Base-by-base conservation (phyloP, 2,113 vertebrate species). In the Entelurus aequoreus region DNA sequence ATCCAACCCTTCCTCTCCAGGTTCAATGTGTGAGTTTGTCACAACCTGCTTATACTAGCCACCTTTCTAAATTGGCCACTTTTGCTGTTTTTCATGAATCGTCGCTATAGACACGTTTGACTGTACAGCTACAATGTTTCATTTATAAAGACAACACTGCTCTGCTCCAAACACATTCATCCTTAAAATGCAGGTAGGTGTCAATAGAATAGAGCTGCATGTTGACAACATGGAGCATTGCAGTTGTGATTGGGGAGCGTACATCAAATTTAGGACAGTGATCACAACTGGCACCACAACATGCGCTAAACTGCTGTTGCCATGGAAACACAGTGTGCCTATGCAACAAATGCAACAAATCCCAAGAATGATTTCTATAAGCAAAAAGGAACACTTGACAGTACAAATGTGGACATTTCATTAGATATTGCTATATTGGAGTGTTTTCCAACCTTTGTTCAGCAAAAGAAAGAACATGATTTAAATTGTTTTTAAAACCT, bases 321-420 rank as follows among this genome's bases (percentile, higher is more conserved):
- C 74, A 86, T 83, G 78, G 83, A 76, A 73, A 87, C 85, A 50
- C 49, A 62, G 6, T 58, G 54, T 71, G 69, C 48, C 71, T 78
- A 65, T 71, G 72, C 65, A 74, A 71, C 69, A 63, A 62, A 79
- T 56, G 19, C 19, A 19, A 19, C 19, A 19, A 19, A 19, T 19
- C 19, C 58, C 16, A 71, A 78, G 80, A 75, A 77, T 69, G 68
- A 54, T 62, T 72, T 64, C 48, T 49, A 57, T 48, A 62, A 55
- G 4, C 28, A 47, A 44, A 57, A 62, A 72, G 61, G 59, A 74
- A 78, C 49, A 75, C 55, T 65, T 2, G 49, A 16, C 40, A 54
- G 14, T 50, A 14, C 47, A 40, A 19, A 35, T 63, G 44, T 53
- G 37, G 14, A 12, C 40, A n/a, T 8, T 36, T 64, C 4, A 19